phyloP scores from a whole-genome alignment of 2,888 invertebrate genomes.

The Xestia xanthographa region DNA sequence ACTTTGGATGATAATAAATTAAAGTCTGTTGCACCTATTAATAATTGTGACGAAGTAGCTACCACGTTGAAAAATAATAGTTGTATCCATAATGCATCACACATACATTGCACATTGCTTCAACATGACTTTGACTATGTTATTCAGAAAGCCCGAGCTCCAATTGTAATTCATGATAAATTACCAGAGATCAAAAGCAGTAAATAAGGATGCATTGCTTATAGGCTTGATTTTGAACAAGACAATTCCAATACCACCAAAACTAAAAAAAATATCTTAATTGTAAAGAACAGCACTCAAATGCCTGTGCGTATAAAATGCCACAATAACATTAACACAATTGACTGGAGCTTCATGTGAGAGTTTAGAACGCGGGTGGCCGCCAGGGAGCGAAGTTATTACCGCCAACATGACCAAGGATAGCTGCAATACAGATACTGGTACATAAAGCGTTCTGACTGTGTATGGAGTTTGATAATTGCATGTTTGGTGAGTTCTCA shows the following conservation, averaged over 20 bases:
- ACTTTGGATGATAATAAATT: constrained; percentile 4
- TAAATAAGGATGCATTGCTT: not conserved
- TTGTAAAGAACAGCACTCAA: constrained; percentile 1
- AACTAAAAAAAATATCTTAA: not conserved
- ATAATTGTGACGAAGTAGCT: not conserved
- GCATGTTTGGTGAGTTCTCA: not conserved
- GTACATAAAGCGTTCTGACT: not conserved
- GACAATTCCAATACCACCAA: not conserved
- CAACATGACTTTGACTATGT: not conserved
- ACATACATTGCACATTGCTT: too few relatives aligned
- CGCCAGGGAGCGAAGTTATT: constrained; percentile 47
- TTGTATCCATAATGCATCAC: not conserved
- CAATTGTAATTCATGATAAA: not conserved
- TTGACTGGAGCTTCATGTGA: constrained; percentile 8
- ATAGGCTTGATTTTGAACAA: not conserved
- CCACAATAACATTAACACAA: constrained; percentile 25
- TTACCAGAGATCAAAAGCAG: not conserved
- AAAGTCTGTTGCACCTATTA: not conserved
- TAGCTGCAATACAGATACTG: constrained; percentile 7
- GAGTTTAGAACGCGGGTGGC: not conserved
- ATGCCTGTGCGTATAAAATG: not conserved
- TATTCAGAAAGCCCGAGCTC: not conserved
- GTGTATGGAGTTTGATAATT: not conserved
- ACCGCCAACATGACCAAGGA: constrained; percentile 36
- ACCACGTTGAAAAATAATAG: not conserved